phyloP scores from a whole-genome alignment of 2,797 vertebrate genomes.

The Orestias chungarensis region DNA sequence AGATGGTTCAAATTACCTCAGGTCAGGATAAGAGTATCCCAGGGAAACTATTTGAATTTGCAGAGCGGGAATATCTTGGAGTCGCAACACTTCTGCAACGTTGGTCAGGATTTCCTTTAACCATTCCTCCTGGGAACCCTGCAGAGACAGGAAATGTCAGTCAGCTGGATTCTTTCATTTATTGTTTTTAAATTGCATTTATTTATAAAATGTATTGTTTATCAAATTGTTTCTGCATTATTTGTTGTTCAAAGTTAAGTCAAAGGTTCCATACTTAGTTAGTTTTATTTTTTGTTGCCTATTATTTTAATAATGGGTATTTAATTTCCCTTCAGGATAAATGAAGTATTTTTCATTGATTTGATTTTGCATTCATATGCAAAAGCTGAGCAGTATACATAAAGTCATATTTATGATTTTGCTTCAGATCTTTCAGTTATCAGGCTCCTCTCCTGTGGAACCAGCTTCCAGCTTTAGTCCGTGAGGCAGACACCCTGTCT shows the following conservation, averaged over 20 bases:
- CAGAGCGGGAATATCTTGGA: constrained; percentile 65
- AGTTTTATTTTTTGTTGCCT: too few relatives aligned
- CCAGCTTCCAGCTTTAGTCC: too few relatives aligned
- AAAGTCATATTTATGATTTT: neutral
- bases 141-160: neutral
- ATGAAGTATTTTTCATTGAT: too few relatives aligned
- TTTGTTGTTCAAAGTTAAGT: neutral
- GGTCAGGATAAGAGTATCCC: constrained; percentile 49
- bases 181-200: neutral
- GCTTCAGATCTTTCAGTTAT: too few relatives aligned
- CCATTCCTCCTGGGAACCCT: constrained; percentile 65
- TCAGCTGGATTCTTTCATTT: neutral
- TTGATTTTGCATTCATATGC: neutral
- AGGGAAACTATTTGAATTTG: constrained; percentile 58
- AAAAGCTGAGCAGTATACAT: neutral
- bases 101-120: constrained; percentile 55
- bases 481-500: too few relatives aligned
- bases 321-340: too few relatives aligned
- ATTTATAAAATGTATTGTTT: neutral
- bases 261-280: neutral
- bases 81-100: constrained; percentile 67
- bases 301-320: too few relatives aligned
- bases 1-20: constrained; percentile 50
- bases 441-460: too few relatives aligned
- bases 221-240: neutral